Evolutionary conservation across 2,113 vertebrate genomes (phyloP).

Genomic region (Rana temporaria): DNA sequence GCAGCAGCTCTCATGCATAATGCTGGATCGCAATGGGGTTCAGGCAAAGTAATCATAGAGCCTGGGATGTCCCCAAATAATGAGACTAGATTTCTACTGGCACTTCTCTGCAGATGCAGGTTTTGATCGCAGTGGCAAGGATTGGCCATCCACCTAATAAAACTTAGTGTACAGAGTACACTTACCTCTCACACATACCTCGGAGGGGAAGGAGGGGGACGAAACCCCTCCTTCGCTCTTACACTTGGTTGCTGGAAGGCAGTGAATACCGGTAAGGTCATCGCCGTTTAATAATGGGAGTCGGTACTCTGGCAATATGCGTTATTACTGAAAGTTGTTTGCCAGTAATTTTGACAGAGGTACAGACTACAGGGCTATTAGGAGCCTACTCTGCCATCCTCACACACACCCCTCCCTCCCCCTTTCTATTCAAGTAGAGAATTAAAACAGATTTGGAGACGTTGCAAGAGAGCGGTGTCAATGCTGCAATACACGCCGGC

Average conservation of each 20-base stretch:
- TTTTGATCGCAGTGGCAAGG: too few relatives aligned
- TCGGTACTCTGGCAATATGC: constrained; percentile 34
- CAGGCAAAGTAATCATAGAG: too few relatives aligned
- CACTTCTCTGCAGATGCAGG: too few relatives aligned
- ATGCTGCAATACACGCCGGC: constrained; percentile 94
- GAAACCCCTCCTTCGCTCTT: neutral
- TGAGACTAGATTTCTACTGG: too few relatives aligned
- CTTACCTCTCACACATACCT: too few relatives aligned
- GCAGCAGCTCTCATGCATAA: too few relatives aligned
- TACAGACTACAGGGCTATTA: constrained; percentile 86
- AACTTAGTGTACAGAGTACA: too few relatives aligned
- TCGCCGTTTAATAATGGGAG: constrained; percentile 32
- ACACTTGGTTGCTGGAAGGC: constrained; percentile 12
- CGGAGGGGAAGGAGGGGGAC: too few relatives aligned
- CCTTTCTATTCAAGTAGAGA: constrained; percentile 82
- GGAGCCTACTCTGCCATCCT: constrained; percentile 77
- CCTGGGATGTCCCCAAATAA: too few relatives aligned
- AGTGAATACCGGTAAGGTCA: constrained; percentile 22
- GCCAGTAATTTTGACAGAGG: constrained; percentile 82
- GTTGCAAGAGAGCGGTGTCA: constrained; percentile 90
- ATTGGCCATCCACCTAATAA: too few relatives aligned
- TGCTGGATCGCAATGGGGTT: too few relatives aligned
- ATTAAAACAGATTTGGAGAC: constrained; percentile 88
- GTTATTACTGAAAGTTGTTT: constrained; percentile 57
- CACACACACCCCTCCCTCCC: constrained; percentile 60